phyloP scores from a whole-genome alignment of 1,140 invertebrate species.

The Procambarus clarkii region DNA sequence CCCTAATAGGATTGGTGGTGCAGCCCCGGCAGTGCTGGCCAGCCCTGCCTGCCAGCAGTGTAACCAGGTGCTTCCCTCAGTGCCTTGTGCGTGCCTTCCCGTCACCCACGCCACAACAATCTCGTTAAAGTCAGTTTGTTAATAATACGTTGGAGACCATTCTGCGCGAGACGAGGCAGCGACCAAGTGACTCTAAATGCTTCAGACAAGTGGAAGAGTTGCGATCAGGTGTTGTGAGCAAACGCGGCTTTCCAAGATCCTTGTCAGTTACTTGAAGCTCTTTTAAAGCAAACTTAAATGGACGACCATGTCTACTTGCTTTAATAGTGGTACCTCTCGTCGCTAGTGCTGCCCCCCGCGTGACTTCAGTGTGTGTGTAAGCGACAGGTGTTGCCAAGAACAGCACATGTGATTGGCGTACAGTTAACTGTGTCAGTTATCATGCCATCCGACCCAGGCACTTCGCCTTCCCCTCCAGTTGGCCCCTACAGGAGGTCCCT shows the following conservation, averaged over 20 bases:
- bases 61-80: background rate
- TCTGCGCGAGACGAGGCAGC: background rate
- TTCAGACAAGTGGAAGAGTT: background rate
- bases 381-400: background rate
- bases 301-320: constrained; percentile 2
- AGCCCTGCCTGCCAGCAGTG: constrained; percentile 15
- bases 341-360: background rate
- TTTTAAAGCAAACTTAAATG: background rate
- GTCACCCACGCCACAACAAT: background rate
- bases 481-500: background rate
- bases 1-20: constrained; percentile 58
- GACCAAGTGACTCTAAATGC: background rate
- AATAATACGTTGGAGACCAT: background rate
- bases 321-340: background rate
- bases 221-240: background rate
- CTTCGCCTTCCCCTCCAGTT: background rate
- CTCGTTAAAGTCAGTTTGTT: background rate
- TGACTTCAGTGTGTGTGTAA: background rate
- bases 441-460: background rate
- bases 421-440: background rate
- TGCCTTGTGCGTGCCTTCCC: constrained; percentile 18
- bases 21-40: constrained; percentile 50
- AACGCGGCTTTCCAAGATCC: background rate
- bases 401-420: constrained; percentile 10
- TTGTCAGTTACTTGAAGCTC: background rate